These are phyloP conservation scores for Lepidochitona cinerea DNA, from an alignment of 2,888 invertebrate species.

Conservation along the genomic window DNA sequence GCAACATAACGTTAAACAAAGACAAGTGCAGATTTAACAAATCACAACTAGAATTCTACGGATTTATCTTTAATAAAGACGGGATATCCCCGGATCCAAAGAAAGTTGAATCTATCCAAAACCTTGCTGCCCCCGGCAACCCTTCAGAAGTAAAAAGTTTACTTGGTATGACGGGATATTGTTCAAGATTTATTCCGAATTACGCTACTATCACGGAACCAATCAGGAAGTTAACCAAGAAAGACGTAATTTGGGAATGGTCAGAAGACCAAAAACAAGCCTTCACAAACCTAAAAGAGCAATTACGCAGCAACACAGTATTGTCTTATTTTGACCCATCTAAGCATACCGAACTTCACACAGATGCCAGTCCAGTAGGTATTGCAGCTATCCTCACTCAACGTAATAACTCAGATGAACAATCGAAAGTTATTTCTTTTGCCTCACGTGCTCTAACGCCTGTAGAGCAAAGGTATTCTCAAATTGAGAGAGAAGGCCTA, in stretches of 20 bases:
- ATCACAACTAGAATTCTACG: background rate
- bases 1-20: constrained; percentile 19
- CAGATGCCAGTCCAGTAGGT: too few relatives aligned
- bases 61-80: constrained; percentile 1
- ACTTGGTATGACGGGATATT: constrained; percentile 16
- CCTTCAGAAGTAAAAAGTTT: constrained; percentile 14
- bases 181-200: constrained; percentile 12
- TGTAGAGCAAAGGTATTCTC: too few relatives aligned
- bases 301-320: constrained; percentile 19
- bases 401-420: too few relatives aligned
- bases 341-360: too few relatives aligned
- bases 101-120: constrained; percentile 5
- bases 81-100: constrained; percentile 9
- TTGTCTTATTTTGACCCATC: constrained; percentile 15
- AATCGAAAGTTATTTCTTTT: too few relatives aligned
- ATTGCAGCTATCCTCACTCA: too few relatives aligned
- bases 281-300: background rate
- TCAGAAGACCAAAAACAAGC: constrained; percentile 4
- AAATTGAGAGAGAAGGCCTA: too few relatives aligned
- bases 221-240: constrained; percentile 12
- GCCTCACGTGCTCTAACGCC: too few relatives aligned
- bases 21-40: constrained; percentile 20
- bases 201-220: constrained; percentile 16
- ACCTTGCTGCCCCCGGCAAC: constrained; percentile 6
- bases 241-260: constrained; percentile 10